phyloP scores from a whole-genome alignment of 2,888 invertebrate genomes.

The Cactoblastis cactorum region DNA sequence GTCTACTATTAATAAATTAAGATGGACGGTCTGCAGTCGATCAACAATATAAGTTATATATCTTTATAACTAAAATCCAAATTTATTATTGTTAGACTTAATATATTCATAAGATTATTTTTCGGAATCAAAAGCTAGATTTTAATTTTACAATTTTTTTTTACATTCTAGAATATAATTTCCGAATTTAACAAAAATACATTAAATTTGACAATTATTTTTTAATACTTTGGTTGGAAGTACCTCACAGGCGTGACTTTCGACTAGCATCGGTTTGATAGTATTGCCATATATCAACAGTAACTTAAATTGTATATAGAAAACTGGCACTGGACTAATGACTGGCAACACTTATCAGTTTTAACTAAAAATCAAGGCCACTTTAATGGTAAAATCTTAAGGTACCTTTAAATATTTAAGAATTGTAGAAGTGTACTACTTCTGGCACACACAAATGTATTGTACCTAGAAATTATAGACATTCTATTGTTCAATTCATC shows the following conservation, averaged over 20 bases:
- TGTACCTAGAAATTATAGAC: too few species aligned
- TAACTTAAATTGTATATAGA: too few species aligned
- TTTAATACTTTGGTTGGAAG: constrained; percentile 31
- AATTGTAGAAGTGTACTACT: not conserved
- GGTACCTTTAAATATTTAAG: not conserved
- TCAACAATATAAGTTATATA: not conserved
- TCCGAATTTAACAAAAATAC: constrained; percentile 11
- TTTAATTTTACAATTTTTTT: not conserved
- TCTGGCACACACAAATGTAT: too few species aligned
- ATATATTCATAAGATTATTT: not conserved
- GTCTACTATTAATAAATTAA: not conserved
- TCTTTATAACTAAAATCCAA: not conserved
- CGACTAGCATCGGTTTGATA: constrained; percentile 48
- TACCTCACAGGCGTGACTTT: constrained; percentile 33
- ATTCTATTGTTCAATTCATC: too few species aligned
- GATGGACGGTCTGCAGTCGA: constrained; percentile 14
- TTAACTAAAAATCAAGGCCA: not conserved
- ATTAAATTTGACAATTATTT: not conserved
- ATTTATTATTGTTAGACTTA: not conserved
- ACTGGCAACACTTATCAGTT: constrained; percentile 5
- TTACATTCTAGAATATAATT: not conserved
- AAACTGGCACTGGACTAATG: too few species aligned
- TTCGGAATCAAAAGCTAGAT: not conserved
- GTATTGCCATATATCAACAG: too few species aligned
- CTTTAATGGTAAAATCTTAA: not conserved